Base-by-base conservation (phyloP, 1,140 invertebrate species). In the Amphibalanus amphitrite region DNA sequence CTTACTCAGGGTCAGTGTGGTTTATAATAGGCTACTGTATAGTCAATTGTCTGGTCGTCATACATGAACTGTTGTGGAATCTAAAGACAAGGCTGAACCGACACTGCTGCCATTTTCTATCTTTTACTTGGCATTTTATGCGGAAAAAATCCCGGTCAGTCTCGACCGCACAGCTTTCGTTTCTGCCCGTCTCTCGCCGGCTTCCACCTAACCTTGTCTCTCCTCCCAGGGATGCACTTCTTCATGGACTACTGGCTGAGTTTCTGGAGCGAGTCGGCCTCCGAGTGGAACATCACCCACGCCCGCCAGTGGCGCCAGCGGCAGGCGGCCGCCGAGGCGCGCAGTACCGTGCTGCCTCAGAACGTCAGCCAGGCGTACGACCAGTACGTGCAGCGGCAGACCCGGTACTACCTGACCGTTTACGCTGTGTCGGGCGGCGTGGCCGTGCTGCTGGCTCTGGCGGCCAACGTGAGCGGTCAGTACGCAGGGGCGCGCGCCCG, bases 181-280 rank as follows among this genome's bases (percentile, higher is more conserved):
- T 25, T 71, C 30, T 71, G 3, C 0, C 20, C 69, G 26, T 3
- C 26, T 65, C 71, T 71, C 33, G 23, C 17, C 10, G 26, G 30
- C 71, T 23, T 25, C 40, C 10, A 20, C 17, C 59, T 0, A 29
- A 17, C 69, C 3, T 76, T 13, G 30, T 25, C 85, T 68, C 74
- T 86, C 72, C 80, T 81, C 71, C 86, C 87, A 79, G 79, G 79
- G 72, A 76, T 86, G 70, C 80, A 84, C 72, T 83, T 88, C 40
- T 83, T 82, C 74, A 85, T 84, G 65, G 86, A 87, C 79, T 81
- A 86, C 74, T 88, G 86, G 85, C 77, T 88, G 38, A 83, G 83
- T 73, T 76, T 79, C n/a, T 88, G 86, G 86, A 85, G 84, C 26
- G 80, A 78, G 40, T 71, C 70, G 23, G 74, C 72, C 28, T 59